phyloP scores from a whole-genome alignment of 2,888 invertebrate genomes.

The Oscheius myriophilus region DNA sequence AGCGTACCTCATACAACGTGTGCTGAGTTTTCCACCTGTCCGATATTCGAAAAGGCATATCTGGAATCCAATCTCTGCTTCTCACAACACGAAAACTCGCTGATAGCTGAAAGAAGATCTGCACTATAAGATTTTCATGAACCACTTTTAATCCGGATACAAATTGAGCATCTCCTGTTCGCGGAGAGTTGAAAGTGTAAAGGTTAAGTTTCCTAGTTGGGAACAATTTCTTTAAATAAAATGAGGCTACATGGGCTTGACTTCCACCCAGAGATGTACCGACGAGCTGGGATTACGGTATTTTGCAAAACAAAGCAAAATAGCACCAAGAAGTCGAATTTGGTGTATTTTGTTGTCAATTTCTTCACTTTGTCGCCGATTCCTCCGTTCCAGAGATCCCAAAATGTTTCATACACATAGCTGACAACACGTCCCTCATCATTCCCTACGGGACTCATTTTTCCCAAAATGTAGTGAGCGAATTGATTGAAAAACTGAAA shows the following conservation, averaged over 20 bases:
- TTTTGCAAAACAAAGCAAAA: background rate
- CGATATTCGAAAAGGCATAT: conserved; percentile 8
- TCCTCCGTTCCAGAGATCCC: conserved; percentile 9
- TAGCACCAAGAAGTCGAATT: conserved; percentile 11
- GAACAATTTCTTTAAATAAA: conserved; percentile 1
- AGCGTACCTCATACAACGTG: conserved; percentile 6
- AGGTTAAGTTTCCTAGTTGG: conserved; percentile 6
- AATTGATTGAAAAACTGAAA: conserved; percentile 7
- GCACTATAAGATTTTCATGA: background rate
- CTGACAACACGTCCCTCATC: background rate
- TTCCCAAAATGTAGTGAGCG: conserved; percentile 3
- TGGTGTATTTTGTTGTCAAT: background rate
- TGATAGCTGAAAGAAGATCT: background rate
- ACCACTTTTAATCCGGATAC: background rate
- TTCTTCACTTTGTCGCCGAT: background rate
- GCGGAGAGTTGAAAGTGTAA: conserved; percentile 13
- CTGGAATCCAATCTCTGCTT: conserved; percentile 8
- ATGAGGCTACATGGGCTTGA: conserved; percentile 1
- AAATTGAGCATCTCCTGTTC: conserved; percentile 14
- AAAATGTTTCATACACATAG: conserved; percentile 4
- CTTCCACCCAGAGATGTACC: conserved; percentile 12
- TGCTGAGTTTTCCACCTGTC: background rate
- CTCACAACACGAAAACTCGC: conserved; percentile 14
- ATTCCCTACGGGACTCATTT: background rate
- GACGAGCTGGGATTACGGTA: conserved; percentile 1